A percentile compares a stretch with the other conserved stretches of the same genome.
These are phyloP conservation scores for Diprion similis DNA, from an alignment of 1,140 invertebrate species.

Conservation along the genomic window DNA sequence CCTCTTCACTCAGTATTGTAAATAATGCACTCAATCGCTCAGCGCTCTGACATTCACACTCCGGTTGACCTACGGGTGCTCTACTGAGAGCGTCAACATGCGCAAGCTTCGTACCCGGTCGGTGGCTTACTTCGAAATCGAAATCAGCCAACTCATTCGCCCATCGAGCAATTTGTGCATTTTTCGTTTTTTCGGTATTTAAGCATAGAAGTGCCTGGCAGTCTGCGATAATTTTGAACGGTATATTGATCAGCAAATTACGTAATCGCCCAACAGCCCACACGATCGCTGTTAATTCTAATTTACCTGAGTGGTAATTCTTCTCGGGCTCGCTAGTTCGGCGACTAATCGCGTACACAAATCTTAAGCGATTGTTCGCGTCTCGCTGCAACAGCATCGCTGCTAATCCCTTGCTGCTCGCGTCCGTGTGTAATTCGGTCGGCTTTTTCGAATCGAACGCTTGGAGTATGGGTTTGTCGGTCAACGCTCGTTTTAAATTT, in stretches of 20 bases:
- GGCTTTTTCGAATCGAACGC: constrained; percentile 26
- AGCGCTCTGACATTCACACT: constrained; percentile 10
- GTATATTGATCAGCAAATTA: constrained; percentile 23
- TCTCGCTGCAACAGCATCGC: constrained; percentile 31
- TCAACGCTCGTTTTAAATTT: too few species aligned
- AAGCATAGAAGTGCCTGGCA: constrained; percentile 23
- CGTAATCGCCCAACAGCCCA: constrained; percentile 21
- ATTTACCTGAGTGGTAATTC: constrained; percentile 34
- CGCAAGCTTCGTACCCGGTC: constrained; percentile 35
- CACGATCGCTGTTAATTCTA: constrained; percentile 38
- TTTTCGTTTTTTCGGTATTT: too few species aligned
- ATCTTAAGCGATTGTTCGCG: background rate
- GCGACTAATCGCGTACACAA: constrained; percentile 32
- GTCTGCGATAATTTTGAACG: constrained; percentile 27
- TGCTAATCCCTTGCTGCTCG: constrained; percentile 38
- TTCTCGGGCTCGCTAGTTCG: constrained; percentile 30
- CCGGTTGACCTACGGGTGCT: constrained; percentile 10
- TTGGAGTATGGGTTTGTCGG: constrained; percentile 33
- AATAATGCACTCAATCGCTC: constrained; percentile 5
- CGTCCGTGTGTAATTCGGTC: constrained; percentile 47
- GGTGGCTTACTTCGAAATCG: constrained; percentile 37
- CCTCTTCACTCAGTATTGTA: constrained; percentile 11
- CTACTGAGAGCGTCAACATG: constrained; percentile 46
- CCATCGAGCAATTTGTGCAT: constrained; percentile 34
- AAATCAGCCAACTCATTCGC: constrained; percentile 38